A percentile compares a stretch with the other conserved stretches of the same genome.
These are phyloP conservation scores for Papio anubis DNA, from an alignment of 2,113 vertebrate species.

Conservation along the genomic window DNA sequence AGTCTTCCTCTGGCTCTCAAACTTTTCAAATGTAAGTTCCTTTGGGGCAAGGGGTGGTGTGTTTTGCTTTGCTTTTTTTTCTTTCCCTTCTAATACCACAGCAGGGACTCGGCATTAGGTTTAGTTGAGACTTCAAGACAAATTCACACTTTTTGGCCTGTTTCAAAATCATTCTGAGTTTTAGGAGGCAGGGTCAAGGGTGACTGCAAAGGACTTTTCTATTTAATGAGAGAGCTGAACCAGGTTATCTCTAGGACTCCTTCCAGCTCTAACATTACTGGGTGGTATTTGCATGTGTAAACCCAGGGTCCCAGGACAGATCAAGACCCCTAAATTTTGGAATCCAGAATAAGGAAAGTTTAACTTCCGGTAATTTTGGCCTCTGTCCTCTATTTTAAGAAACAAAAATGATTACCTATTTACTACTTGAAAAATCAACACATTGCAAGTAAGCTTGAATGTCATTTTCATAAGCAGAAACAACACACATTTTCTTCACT, in stretches of 20 bases:
- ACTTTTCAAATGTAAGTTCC: constrained; percentile 55
- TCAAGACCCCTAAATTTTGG: not conserved
- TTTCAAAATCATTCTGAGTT: constrained; percentile 47
- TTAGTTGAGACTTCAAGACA: not conserved
- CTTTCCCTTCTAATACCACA: not conserved
- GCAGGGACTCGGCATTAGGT: not conserved
- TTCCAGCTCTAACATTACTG: not conserved
- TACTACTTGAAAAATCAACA: not conserved
- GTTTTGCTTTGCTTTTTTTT: not conserved
- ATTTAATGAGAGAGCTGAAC: not conserved
- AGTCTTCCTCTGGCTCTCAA: not conserved
- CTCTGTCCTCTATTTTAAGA: not conserved
- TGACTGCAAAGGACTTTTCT: not conserved
- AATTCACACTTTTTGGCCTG: not conserved
- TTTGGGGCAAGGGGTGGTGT: not conserved
- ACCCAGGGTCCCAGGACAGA: not conserved
- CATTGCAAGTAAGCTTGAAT: not conserved
- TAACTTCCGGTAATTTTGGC: not conserved
- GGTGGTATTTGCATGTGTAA: not conserved
- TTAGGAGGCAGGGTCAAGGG: not conserved
- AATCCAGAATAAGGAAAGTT: not conserved
- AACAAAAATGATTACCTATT: not conserved
- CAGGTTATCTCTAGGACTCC: not conserved
- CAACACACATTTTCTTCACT: not conserved
- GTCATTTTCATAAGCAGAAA: not conserved